Evolutionary conservation across 2,113 vertebrate genomes (phyloP).

Genomic region (Mus pahari): DNA sequence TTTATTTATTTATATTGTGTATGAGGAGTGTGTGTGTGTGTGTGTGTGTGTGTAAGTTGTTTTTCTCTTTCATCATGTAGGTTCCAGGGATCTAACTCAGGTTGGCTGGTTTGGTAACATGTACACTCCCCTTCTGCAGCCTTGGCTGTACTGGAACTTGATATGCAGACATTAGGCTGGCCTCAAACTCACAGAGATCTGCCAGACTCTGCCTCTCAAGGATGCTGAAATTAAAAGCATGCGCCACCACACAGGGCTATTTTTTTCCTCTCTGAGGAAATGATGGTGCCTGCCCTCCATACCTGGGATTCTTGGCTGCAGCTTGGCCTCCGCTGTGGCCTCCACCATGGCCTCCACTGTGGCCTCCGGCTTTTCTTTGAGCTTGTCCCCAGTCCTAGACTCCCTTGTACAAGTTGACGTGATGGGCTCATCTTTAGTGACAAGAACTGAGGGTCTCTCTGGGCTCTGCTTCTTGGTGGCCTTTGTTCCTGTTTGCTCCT

Average conservation of each 20-base stretch:
- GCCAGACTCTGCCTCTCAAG: not conserved
- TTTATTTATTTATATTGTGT: not conserved
- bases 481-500: slow-evolving; percentile 76
- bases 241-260: not conserved
- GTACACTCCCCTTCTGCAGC: not conserved
- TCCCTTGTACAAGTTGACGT: slow-evolving; percentile 11
- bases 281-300: slow-evolving; percentile 65
- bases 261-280: not conserved
- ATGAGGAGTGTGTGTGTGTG: not conserved
- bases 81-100: not conserved
- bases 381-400: not conserved
- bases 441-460: not conserved
- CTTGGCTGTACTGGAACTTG: not conserved
- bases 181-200: not conserved
- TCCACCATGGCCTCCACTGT: not conserved
- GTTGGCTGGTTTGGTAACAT: not conserved
- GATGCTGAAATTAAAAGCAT: not conserved
- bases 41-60: not conserved
- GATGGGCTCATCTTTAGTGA: slow-evolving; percentile 10
- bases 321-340: not conserved
- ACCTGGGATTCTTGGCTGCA: slow-evolving; percentile 71
- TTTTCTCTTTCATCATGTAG: not conserved
- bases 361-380: not conserved
- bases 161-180: not conserved
- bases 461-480: slow-evolving; percentile 69